Conservation (phyloP, 1,140 invertebrate genomes). For the Spodoptera frugiperda region DNA sequence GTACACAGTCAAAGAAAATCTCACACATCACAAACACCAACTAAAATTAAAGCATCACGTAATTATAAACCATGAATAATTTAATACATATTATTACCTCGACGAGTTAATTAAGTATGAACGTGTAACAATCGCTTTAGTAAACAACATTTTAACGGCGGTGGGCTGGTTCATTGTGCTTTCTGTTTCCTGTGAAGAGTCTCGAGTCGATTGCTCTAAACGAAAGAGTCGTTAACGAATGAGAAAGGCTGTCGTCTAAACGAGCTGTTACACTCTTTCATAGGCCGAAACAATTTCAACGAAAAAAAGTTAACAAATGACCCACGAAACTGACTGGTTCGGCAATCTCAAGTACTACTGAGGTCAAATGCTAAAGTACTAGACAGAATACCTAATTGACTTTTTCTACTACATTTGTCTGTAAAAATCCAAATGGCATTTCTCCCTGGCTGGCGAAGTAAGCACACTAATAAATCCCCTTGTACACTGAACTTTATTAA, state of each 20-base stretch:
- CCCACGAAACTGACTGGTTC: constrained; percentile 6
- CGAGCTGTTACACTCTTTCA: constrained; percentile 42
- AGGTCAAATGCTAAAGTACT: constrained; percentile 7
- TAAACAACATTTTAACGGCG: constrained; percentile 27
- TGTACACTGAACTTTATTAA: constrained; percentile 5
- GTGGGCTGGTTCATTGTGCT: constrained; percentile 28
- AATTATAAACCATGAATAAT: not conserved
- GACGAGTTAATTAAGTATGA: constrained; percentile 4
- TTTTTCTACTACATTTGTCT: constrained; percentile 28
- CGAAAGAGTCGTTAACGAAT: constrained; percentile 51
- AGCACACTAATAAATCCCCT: constrained; percentile 16
- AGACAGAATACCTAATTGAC: constrained; percentile 7
- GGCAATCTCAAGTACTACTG: not conserved
- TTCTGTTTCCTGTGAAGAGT: constrained; percentile 50
- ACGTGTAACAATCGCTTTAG: constrained; percentile 6
- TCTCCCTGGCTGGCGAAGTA: not conserved
- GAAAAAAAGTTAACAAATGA: constrained; percentile 2
- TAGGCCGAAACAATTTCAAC: not conserved
- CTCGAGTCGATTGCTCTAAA: constrained; percentile 58
- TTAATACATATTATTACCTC: not conserved
- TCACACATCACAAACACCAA: no score
- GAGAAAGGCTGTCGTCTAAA: constrained; percentile 45
- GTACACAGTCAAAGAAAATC: no score
- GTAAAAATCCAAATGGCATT: constrained; percentile 3
- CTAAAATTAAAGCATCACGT: no score